Evolutionary conservation across 92 coral and sea anemone species (phyloP), one percentile per base, ranked within the genome.

Genomic region (Blastomussa wellsi): DNA sequence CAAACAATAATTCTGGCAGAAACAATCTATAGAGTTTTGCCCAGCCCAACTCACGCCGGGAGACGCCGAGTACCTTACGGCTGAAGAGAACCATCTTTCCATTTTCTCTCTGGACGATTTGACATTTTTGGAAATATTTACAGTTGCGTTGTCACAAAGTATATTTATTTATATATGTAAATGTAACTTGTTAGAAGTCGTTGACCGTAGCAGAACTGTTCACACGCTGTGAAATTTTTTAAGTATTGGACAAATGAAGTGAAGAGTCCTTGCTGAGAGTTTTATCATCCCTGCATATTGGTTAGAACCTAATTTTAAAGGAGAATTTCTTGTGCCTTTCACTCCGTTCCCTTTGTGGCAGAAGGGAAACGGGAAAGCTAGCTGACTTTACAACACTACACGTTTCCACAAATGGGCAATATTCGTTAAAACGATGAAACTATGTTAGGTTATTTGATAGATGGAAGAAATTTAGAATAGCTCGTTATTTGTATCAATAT

Each of bases 81-180:
- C 80, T 2, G 19, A 47, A 14, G 17, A 20, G 26, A 55, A 15
- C 13, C 9, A 32, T 53, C 19, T 36, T 59, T 11, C 5, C 24
- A 5, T 37, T 60, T 59, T 33, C 49, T 8, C n/a, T 19, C 15
- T 55, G 37, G n/a, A 42, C 82, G 51, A 22, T 55, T 78, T 22
- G 24, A 72, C 10, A 64, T 28, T 71, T 64, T 39, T 64, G 38
- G 24, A 79, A 65, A 79, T 79, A 28, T 65, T 42, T 64, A 62
- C 74, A 19, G 39, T 38, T 29, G 42, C 60, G 29, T 19, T 15
- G 38, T 79, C 74, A 41, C 26, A 38, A 31, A n/a, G 16, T 41
- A 36, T 44, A 77, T 62, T 26, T 42, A 35, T 79, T 41, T 79
- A 17, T 62, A 38, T 41, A 49, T 75, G 20, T 28, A 53, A 17